Conservation (phyloP, 2,888 invertebrate genomes). For the Ametastegia equiseti region DNA sequence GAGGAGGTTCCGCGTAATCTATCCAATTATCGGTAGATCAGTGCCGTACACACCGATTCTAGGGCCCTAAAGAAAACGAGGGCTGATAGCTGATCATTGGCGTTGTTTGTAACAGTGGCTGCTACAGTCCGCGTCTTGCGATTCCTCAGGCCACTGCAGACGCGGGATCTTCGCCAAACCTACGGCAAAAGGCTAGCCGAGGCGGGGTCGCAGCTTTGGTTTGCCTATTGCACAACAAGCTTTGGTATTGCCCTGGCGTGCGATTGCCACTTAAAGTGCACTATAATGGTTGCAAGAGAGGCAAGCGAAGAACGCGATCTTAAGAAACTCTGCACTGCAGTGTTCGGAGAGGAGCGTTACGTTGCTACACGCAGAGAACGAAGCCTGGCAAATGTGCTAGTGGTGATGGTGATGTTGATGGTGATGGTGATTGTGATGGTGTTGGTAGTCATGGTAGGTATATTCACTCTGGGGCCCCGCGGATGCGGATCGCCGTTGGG, state of each 20-base stretch:
- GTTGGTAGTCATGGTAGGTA: constrained; percentile 7
- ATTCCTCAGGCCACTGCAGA: constrained; percentile 8
- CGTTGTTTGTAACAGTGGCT: no score
- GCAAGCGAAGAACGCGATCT: constrained; percentile 69
- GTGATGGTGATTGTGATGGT: no score
- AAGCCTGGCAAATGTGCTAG: no score
- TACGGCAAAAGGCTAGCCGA: constrained; percentile 24
- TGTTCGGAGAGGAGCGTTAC: background rate
- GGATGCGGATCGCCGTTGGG: constrained; percentile 72
- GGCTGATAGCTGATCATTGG: constrained; percentile 1
- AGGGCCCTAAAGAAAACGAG: constrained; percentile 47
- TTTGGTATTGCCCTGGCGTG: constrained; percentile 60
- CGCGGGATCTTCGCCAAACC: constrained; percentile 27
- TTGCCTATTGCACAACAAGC: constrained; percentile 36
- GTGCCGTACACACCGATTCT: constrained; percentile 54
- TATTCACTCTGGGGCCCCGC: constrained; percentile 56
- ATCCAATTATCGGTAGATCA: constrained; percentile 75
- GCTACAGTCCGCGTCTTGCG: constrained; percentile 1
- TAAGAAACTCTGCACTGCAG: constrained; percentile 68
- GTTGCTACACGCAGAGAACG: no score
- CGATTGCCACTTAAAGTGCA: constrained; percentile 71
- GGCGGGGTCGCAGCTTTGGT: constrained; percentile 42
- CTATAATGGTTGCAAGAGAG: constrained; percentile 64
- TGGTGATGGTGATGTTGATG: no score
- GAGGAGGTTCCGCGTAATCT: constrained; percentile 74